phyloP scores from a whole-genome alignment of 2,113 vertebrate genomes.

The Melanerpes aurifrons region DNA sequence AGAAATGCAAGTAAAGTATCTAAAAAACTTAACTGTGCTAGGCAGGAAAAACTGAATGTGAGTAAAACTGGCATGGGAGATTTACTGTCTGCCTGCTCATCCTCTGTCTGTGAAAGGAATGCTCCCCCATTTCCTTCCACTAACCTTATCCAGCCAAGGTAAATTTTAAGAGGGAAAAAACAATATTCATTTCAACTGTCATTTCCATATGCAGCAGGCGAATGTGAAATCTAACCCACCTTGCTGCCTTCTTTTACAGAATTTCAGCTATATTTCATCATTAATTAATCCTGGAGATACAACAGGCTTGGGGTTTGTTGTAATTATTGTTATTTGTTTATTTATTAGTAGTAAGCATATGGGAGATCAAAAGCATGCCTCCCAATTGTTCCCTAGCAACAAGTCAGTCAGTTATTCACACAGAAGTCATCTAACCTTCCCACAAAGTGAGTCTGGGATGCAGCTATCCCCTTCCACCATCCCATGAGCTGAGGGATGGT shows the following conservation, averaged over 20 bases:
- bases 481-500: background rate
- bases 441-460: background rate
- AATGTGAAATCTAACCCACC: slow-evolving; percentile 27
- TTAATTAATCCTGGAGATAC: slow-evolving; percentile 80
- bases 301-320: slow-evolving; percentile 78
- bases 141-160: slow-evolving; percentile 58
- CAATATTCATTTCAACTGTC: slow-evolving; percentile 21
- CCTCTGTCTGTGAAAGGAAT: slow-evolving; percentile 51
- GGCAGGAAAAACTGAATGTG: slow-evolving; percentile 52
- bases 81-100: slow-evolving; percentile 43
- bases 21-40: slow-evolving; percentile 77
- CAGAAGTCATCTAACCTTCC: background rate
- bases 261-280: slow-evolving; percentile 74
- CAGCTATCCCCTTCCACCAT: background rate
- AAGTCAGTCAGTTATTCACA: slow-evolving; percentile 33
- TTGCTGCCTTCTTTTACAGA: slow-evolving; percentile 52
- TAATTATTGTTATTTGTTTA: slow-evolving; percentile 82
- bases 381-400: slow-evolving; percentile 76
- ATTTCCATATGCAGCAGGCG: slow-evolving; percentile 10
- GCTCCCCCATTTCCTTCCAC: slow-evolving; percentile 36
- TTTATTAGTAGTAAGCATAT: slow-evolving; percentile 77
- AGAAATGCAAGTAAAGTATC: slow-evolving; percentile 85
- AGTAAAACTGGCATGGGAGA: slow-evolving; percentile 26
- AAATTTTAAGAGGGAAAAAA: slow-evolving; percentile 41
- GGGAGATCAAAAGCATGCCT: slow-evolving; percentile 75